These are phyloP conservation scores for Drosophila monieri DNA, from an alignment of 2,888 invertebrate species.

Conservation along the genomic window DNA sequence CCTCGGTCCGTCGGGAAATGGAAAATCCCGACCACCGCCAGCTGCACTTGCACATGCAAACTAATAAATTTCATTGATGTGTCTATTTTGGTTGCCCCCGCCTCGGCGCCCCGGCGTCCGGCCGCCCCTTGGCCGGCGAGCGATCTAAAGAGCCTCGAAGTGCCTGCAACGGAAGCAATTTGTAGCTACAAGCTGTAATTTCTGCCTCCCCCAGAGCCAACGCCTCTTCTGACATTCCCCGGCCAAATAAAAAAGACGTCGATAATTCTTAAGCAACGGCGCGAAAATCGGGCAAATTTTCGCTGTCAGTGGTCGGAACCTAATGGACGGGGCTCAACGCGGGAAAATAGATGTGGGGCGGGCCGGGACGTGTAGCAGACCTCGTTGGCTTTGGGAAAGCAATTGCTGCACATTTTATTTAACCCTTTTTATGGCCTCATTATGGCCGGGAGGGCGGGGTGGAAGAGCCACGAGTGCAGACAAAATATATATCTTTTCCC, in stretches of 20 bases:
- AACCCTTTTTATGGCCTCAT: slow-evolving; percentile 80
- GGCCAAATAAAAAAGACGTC: slow-evolving; percentile 60
- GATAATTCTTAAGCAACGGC: slow-evolving; percentile 74
- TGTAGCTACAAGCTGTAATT: slow-evolving; percentile 81
- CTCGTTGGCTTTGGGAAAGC: slow-evolving; percentile 55
- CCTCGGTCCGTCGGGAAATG: slow-evolving; percentile 64
- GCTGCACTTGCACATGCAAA: slow-evolving; percentile 80
- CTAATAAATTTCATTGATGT: slow-evolving; percentile 82
- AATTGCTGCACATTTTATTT: slow-evolving; percentile 79
- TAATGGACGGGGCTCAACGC: slow-evolving; percentile 4
- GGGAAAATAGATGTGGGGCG: slow-evolving; percentile 1
- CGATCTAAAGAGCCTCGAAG: slow-evolving; percentile 51
- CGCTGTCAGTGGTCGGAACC: slow-evolving; percentile 60
- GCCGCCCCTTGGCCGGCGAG: not conserved
- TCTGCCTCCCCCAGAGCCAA: slow-evolving; percentile 33
- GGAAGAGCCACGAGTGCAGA: slow-evolving; percentile 34
- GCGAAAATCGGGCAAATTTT: slow-evolving; percentile 78
- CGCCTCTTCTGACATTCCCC: slow-evolving; percentile 37
- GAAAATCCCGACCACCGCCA: slow-evolving; percentile 48
- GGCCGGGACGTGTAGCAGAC: slow-evolving; percentile 9
- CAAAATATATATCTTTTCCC: slow-evolving; percentile 60
- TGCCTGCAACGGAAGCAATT: slow-evolving; percentile 80
- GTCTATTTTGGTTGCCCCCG: slow-evolving; percentile 75
- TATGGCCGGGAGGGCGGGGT: slow-evolving; percentile 50
- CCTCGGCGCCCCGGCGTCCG: not conserved